Evolutionary conservation across 2,113 vertebrate genomes (phyloP).

Genomic region (Delphinus delphis): DNA sequence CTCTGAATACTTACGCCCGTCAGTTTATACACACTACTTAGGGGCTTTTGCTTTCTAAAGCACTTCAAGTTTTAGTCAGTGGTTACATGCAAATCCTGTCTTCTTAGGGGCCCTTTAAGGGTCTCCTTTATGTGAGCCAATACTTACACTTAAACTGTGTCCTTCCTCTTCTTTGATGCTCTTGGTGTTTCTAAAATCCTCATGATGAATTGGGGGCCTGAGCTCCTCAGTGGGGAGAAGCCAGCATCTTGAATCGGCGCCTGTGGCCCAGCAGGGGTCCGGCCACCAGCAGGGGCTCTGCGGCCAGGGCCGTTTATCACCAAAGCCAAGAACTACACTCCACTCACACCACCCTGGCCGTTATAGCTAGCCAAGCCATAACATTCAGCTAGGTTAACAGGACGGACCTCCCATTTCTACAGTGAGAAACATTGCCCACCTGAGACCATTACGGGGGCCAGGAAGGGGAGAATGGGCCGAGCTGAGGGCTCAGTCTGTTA

Average conservation of each 20-base stretch:
- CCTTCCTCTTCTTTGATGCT: background rate
- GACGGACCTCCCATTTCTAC: slow-evolving; percentile 62
- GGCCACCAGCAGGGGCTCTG: background rate
- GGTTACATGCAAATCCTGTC: background rate
- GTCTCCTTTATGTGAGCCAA: background rate
- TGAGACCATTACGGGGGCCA: background rate
- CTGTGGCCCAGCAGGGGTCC: background rate
- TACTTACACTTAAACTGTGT: background rate
- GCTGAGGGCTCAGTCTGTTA: background rate
- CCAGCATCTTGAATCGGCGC: background rate
- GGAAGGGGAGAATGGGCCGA: slow-evolving; percentile 37
- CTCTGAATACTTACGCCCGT: background rate
- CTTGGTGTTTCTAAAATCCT: background rate
- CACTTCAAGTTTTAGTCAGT: background rate
- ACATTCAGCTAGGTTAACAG: slow-evolving; percentile 32
- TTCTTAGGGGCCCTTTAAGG: background rate
- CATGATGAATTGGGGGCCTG: background rate
- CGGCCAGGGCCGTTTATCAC: background rate
- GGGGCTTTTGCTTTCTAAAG: background rate
- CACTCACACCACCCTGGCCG: background rate
- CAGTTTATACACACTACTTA: background rate
- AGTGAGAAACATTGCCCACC: slow-evolving; percentile 38
- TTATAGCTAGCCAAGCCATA: background rate
- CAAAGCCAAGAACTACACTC: background rate
- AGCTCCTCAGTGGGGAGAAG: background rate